These are phyloP conservation scores for Cyclopterus lumpus DNA, from an alignment of 2,797 vertebrate genomes.

Conservation along the genomic window DNA sequence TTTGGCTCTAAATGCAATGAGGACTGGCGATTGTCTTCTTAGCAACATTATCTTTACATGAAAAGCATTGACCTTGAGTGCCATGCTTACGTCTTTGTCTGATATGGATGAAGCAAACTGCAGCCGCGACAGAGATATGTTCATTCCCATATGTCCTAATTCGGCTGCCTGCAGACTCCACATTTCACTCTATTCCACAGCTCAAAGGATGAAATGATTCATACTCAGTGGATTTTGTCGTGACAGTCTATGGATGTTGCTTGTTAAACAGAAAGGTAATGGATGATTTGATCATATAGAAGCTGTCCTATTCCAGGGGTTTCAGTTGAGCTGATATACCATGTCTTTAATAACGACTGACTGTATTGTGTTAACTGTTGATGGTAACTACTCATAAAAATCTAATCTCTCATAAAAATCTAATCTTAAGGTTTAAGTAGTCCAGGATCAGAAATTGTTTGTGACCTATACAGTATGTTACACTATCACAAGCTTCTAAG, in stretches of 20 bases:
- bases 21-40: constrained; percentile 62
- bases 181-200: constrained; percentile 35
- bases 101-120: constrained; percentile 32
- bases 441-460: background rate
- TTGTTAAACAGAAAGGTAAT: constrained; percentile 17
- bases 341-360: background rate
- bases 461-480: background rate
- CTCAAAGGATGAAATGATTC: constrained; percentile 56
- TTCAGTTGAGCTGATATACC: background rate
- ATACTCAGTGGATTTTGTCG: constrained; percentile 37
- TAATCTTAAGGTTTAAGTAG: background rate
- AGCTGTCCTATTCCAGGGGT: background rate
- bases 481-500: background rate
- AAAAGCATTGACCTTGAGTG: constrained; percentile 56
- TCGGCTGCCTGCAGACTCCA: constrained; percentile 34
- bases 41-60: constrained; percentile 47
- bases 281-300: constrained; percentile 30
- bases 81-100: constrained; percentile 27
- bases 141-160: constrained; percentile 70
- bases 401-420: background rate
- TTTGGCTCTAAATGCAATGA: constrained; percentile 62
- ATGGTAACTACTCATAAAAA: background rate
- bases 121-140: constrained; percentile 29
- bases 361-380: background rate
- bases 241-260: constrained; percentile 24